These are phyloP conservation scores for Pogonognathellus flavescens DNA, from an alignment of 1,140 invertebrate species.

Conservation along the genomic window DNA sequence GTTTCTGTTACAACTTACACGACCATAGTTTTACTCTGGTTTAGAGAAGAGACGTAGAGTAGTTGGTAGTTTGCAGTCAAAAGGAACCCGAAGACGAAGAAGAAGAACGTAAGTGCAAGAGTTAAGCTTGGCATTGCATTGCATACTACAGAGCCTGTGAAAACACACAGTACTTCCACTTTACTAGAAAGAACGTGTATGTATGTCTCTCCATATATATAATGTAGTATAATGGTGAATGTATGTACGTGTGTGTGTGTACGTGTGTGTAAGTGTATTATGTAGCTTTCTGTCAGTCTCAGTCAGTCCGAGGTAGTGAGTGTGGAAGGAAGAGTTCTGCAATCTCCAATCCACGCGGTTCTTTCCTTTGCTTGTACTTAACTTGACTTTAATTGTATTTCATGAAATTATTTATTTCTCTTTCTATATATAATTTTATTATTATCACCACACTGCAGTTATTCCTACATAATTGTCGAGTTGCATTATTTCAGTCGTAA, in stretches of 20 bases:
- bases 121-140: neutral
- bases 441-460: too few relatives aligned
- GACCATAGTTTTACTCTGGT: too few relatives aligned
- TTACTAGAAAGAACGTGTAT: too few relatives aligned
- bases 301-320: slow-evolving; percentile 42
- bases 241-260: neutral
- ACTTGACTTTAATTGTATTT: slow-evolving; percentile 27
- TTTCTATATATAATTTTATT: too few relatives aligned
- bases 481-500: too few relatives aligned
- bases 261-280: neutral
- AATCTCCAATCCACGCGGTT: slow-evolving; percentile 30
- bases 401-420: slow-evolving; percentile 13
- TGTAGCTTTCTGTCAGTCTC: slow-evolving; percentile 32
- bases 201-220: too few relatives aligned
- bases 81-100: too few relatives aligned
- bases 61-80: too few relatives aligned
- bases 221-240: neutral
- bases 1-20: too few relatives aligned
- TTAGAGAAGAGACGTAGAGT: too few relatives aligned
- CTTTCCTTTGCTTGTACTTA: slow-evolving; percentile 30
- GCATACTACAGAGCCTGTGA: neutral
- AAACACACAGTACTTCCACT: too few relatives aligned
- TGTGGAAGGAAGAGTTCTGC: slow-evolving; percentile 44
- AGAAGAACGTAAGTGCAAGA: neutral
- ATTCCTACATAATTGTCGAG: too few relatives aligned